Base-by-base conservation (phyloP, 1,140 invertebrate species). In the Nasonia vitripennis region DNA sequence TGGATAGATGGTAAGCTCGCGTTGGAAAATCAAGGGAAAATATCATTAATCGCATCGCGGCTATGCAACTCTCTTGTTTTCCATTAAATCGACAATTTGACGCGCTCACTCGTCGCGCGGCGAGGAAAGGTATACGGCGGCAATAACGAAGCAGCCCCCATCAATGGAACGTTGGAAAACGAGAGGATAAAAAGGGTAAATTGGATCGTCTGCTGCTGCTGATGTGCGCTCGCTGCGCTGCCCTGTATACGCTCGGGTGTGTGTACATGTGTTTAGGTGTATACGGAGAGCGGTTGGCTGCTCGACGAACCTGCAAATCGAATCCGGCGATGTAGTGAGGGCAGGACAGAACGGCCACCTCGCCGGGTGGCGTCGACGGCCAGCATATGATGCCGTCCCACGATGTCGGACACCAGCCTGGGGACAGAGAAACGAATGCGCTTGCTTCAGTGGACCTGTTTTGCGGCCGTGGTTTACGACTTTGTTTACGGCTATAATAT, bases 311-410 rank as follows among this genome's bases (percentile, higher is more conserved):
- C 90, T 90, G 88, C 70, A 87, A 86, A 73, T 93, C 91, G 86
- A 94, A 94, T 85, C 94, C 94, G 37, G 92, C 89, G 84, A 94
- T 91, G 78, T 94, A 94, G 85, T 90, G 89, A 1, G 94, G 94
- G 88, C 94, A 95, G 7, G 88, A 89, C 80, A 93, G 92, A n/a
- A 89, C 87, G 2, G 92, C 91, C 74, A 92, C 83, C 31, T 90
- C 88, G 2, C 92, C 92, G 34, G 94, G 91, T 67, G 91, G 88
- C 0, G 94, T 94, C 20, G 92, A 91, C 9, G 92, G 93, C 95
- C 95, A 95, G 86, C 95, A 95, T 10, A 94, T 84, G 85, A 94
- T 93, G 1, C 91, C 91, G 86, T 95, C 95, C 93, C 94, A 95
- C 20, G 92, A 90, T 83, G 90, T 89, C 0, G 93, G 92, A 81